Percentiles rank a stretch among this genome's conserved stretches.
Conservation (phyloP, 2,797 vertebrate genomes). For the Enteromius argenteus region DNA sequence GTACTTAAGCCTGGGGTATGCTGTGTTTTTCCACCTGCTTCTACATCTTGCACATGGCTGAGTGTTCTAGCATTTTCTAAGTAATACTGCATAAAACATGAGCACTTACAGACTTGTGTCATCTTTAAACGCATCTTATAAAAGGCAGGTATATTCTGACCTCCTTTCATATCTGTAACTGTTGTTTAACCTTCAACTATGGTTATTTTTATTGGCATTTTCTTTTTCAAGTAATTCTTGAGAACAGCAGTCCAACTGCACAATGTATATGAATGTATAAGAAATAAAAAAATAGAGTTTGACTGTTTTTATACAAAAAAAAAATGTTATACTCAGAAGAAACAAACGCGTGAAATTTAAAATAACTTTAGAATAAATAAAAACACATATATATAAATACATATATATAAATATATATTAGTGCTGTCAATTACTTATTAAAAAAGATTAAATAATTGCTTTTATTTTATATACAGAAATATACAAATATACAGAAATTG, state of each 20-base stretch:
- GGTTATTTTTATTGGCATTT: not conserved
- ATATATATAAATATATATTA: no score
- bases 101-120: not conserved
- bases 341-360: no score
- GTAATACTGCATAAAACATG: not conserved
- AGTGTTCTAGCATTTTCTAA: not conserved
- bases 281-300: not conserved
- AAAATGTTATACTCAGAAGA: not conserved
- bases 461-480: no score
- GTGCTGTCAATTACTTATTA: no score
- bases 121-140: not conserved
- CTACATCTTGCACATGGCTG: not conserved
- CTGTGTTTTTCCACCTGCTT: not conserved
- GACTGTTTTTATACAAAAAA: not conserved
- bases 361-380: no score
- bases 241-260: not conserved
- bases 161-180: not conserved
- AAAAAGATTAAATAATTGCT: no score
- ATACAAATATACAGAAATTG: no score
- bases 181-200: slow-evolving; percentile 1
- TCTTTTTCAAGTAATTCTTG: slow-evolving; percentile 7
- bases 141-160: not conserved
- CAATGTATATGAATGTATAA: not conserved
- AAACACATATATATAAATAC: no score
- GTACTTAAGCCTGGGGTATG: not conserved